phyloP scores from a whole-genome alignment of 2,797 vertebrate genomes.

The Megaceryle alcyon region DNA sequence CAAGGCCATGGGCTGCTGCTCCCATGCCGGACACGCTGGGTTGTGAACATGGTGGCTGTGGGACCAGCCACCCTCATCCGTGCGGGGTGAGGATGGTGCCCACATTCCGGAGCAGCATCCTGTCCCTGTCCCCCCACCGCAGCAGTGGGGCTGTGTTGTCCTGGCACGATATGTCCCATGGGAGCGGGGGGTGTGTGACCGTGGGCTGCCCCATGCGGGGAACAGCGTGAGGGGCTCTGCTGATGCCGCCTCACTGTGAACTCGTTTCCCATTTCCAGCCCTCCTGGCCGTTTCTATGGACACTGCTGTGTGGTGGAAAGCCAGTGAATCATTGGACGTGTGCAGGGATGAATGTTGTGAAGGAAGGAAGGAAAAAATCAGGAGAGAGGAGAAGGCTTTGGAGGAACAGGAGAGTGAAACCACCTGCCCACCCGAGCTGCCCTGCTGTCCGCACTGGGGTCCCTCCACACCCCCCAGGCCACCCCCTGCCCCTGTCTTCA shows the following conservation, averaged over 20 bases:
- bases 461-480: neutral
- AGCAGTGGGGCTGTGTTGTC: neutral
- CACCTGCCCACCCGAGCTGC: fast-evolving
- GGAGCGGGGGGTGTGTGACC: fast-evolving
- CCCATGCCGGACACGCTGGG: fast-evolving
- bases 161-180: fast-evolving
- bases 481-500: neutral
- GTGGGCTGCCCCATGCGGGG: fast-evolving
- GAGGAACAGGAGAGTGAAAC: neutral
- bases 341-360: neutral
- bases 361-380: neutral
- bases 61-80: neutral
- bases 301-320: neutral
- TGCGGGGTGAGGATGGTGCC: fast-evolving
- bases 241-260: fast-evolving
- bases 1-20: neutral
- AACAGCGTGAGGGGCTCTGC: neutral
- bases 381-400: neutral
- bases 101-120: fast-evolving
- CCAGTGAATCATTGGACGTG: neutral
- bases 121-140: fast-evolving
- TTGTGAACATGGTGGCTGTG: fast-evolving
- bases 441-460: neutral
- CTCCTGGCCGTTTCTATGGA: neutral
- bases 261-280: neutral